phyloP scores from a whole-genome alignment of 2,113 vertebrate genomes.

The Phalacrocorax carbo region DNA sequence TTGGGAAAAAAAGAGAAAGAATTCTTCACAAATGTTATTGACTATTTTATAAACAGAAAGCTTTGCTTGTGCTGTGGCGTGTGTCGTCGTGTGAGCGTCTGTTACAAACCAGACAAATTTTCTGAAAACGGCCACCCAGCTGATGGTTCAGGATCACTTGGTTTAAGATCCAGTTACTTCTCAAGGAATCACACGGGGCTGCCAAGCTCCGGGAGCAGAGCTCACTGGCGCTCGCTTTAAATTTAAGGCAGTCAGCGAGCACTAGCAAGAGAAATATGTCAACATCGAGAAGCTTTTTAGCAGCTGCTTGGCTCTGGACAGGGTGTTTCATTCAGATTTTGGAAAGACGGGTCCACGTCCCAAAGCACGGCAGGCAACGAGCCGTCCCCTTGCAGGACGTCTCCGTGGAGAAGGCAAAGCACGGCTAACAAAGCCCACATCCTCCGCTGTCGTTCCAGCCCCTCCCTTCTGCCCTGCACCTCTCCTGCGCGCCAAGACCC shows the following conservation, averaged over 20 bases:
- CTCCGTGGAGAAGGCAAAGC: not conserved
- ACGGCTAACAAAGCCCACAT: accelerated
- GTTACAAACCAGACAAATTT: not conserved
- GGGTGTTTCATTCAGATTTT: not conserved
- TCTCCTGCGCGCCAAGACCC: not conserved
- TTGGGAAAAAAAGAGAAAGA: conserved; percentile 14
- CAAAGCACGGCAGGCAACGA: accelerated
- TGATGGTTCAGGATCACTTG: not conserved
- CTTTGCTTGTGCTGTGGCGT: not conserved
- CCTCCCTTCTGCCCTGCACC: not conserved
- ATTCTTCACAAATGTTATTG: not conserved
- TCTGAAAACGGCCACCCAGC: not conserved
- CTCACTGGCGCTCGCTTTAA: accelerated
- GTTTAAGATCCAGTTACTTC: not conserved
- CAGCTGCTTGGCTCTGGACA: not conserved
- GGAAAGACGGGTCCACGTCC: accelerated
- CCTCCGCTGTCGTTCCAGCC: not conserved
- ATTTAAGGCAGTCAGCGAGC: not conserved
- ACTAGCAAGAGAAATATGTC: not conserved
- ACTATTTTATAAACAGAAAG: not conserved
- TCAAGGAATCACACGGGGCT: not conserved
- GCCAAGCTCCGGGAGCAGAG: not conserved
- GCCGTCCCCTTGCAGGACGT: not conserved
- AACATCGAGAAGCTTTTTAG: not conserved
- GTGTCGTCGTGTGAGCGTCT: not conserved